Conservation (phyloP, 2,888 invertebrate genomes). For the Esperia sulphurella region DNA sequence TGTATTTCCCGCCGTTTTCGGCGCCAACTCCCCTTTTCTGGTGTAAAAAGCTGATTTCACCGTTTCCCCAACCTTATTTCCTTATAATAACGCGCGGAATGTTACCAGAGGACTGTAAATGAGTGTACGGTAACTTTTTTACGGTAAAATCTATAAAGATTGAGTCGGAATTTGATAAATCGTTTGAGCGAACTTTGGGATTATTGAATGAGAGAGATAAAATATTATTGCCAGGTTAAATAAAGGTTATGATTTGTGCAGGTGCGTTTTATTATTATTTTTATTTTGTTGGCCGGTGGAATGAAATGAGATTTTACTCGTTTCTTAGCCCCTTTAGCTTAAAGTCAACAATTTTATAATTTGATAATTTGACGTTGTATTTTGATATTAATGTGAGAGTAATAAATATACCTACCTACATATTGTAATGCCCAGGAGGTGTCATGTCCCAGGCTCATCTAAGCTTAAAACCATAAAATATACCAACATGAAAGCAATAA, state of each 20-base stretch:
- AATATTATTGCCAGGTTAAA: constrained; percentile 24
- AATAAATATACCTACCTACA: too few species aligned
- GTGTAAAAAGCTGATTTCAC: not conserved
- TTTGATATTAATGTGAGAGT: too few species aligned
- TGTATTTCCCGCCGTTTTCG: constrained; percentile 13
- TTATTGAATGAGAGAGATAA: constrained; percentile 45
- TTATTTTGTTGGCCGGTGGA: constrained; percentile 28
- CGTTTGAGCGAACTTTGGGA: constrained; percentile 58
- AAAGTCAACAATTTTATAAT: too few species aligned
- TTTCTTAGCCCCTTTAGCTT: too few species aligned
- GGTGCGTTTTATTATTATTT: constrained; percentile 41
- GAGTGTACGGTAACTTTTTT: constrained; percentile 48
- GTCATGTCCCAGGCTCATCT: too few species aligned
- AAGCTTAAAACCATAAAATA: too few species aligned
- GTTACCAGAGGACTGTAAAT: constrained; percentile 1
- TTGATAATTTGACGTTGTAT: too few species aligned
- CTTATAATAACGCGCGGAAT: constrained; percentile 6
- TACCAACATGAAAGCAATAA: too few species aligned
- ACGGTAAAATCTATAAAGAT: constrained; percentile 51
- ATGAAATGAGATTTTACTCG: not conserved
- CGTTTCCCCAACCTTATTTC: constrained; percentile 23
- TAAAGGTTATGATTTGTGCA: constrained; percentile 24
- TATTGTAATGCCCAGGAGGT: too few species aligned
- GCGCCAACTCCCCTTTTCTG: constrained; percentile 1
- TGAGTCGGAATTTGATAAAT: constrained; percentile 44